Conservation (phyloP, 2,888 invertebrate species). For the Tolmerus cingulatus region DNA sequence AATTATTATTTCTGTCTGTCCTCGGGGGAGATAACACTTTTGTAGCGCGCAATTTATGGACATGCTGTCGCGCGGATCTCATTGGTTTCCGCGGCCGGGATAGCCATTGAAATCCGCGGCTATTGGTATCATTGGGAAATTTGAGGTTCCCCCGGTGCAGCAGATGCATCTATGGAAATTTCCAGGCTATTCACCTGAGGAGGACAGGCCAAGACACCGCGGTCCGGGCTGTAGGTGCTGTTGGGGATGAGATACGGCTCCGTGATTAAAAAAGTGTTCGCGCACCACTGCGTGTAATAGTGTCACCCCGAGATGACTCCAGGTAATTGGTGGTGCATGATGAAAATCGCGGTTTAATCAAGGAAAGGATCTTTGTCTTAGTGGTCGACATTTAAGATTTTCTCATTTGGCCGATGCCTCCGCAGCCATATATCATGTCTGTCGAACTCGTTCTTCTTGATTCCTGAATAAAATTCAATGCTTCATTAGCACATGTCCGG, state of each 20-base stretch:
- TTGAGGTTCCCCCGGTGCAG: background rate
- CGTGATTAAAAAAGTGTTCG: background rate
- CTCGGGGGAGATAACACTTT: slow-evolving; percentile 16
- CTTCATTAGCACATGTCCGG: background rate
- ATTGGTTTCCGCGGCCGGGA: background rate
- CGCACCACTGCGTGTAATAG: background rate
- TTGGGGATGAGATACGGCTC: background rate
- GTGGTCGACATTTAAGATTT: background rate
- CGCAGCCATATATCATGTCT: background rate
- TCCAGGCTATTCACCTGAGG: background rate
- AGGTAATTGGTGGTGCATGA: background rate
- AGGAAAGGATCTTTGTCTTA: background rate
- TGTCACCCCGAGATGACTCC: background rate
- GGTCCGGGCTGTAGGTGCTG: background rate
- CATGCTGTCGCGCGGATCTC: background rate
- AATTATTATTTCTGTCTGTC: slow-evolving; percentile 27
- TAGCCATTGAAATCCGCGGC: slow-evolving; percentile 6
- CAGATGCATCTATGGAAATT: slow-evolving; percentile 32
- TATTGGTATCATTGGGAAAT: slow-evolving; percentile 31
- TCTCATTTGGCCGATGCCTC: background rate
- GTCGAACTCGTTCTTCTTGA: background rate
- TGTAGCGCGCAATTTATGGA: slow-evolving; percentile 12
- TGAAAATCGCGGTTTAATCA: background rate
- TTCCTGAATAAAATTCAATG: background rate
- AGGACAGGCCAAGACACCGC: background rate